Base-by-base conservation (phyloP, 1,140 invertebrate species). In the Eubasilissa regina region DNA sequence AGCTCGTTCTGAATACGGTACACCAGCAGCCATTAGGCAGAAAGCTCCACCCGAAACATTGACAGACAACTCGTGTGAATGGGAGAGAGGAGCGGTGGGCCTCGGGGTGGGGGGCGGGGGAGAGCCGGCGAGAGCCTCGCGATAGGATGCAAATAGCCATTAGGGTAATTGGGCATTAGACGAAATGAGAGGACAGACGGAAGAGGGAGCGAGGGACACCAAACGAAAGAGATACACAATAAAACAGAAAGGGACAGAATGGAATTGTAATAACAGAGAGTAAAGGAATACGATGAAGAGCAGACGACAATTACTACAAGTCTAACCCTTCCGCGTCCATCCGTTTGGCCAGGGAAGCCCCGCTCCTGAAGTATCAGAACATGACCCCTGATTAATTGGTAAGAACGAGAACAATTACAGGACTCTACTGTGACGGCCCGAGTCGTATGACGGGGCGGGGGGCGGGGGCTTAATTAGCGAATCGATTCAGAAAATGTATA, bases 151-250 rank as follows among this genome's bases (percentile, higher is more conserved):
- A 83, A 83, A 83, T 83, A 83, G 82, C 82, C 82, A 83, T 83
- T 83, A 83, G 82, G 80, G 79, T 83, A 83, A 83, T 83, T 83
- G 82, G 82, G 82, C 82, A 83, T 83, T 83, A 83, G 82, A 76
- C 82, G 82, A 83, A 83, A 83, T 83, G 82, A 83, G 82, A 81
- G 79, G 72, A 78, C 58, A 55, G 76, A 75, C 80, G 79, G 78
- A 25, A 68, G 64, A 68, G 43, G 0, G 19, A 43, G 64, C 0
- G 64, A 62, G 48, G 25, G 51, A 43, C 15, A 74, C 10, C 7
- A 56, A 60, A 17, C 15, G 53, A 74, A 74, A 74, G 51, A 56
- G 53, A 56, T 55, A 25, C 25, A 74, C 45, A 72, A 15, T 51
- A 72, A 53, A 72, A 72, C 62, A 66, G 17, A 74, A 10, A 25